These are phyloP conservation scores for Leptinotarsa undecemlineata DNA, from an alignment of 1,140 invertebrate species.

Conservation along the genomic window DNA sequence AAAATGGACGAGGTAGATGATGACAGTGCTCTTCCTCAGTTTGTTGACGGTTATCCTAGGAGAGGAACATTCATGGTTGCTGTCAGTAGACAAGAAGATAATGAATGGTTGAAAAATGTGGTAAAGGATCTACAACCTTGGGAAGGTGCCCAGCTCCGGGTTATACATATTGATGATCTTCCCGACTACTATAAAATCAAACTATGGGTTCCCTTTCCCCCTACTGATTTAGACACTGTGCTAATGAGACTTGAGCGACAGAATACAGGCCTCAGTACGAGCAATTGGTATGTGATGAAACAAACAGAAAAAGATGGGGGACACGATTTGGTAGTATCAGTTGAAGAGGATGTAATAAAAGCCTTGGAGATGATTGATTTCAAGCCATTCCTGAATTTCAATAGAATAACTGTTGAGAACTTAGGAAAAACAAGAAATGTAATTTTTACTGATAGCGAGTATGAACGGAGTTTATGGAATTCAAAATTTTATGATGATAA, in stretches of 20 bases:
- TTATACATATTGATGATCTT: neutral
- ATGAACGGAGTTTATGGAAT: neutral
- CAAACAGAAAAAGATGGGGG: neutral
- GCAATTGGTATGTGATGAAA: constrained; percentile 3
- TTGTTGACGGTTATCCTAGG: neutral
- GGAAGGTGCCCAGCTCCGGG: neutral
- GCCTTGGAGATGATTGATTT: neutral
- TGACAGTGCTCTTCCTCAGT: neutral
- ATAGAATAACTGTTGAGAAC: constrained; percentile 4
- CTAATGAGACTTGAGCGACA: constrained; percentile 7
- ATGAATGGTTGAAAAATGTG: constrained; percentile 6
- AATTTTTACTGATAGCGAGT: neutral
- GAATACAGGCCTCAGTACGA: neutral
- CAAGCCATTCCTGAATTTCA: constrained; percentile 15
- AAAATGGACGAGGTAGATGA: constrained; percentile 8
- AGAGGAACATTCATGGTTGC: constrained; percentile 5
- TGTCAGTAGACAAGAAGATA: neutral
- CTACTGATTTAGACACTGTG: neutral
- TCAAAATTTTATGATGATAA: neutral
- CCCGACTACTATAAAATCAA: constrained; percentile 9
- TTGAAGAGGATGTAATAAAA: neutral
- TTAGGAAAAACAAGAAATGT: neutral
- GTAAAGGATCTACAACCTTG: constrained; percentile 6
- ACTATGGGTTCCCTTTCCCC: neutral
- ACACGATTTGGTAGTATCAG: neutral